These are phyloP conservation scores for Drosophila subpulchrella DNA, from an alignment of 1,140 invertebrate species.

Conservation along the genomic window DNA sequence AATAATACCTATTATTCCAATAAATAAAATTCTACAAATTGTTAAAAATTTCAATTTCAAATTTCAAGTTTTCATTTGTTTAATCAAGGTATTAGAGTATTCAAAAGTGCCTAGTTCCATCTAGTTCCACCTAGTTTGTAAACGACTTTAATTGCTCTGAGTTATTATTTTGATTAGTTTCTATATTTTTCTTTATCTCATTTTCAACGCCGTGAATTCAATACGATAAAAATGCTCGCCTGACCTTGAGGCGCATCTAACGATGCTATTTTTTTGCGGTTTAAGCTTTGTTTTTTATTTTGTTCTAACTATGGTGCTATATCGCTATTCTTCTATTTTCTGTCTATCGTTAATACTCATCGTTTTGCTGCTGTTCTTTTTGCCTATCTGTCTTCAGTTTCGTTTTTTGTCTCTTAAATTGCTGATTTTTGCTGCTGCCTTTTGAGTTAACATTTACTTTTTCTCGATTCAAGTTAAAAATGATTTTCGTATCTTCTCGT, in stretches of 20 bases:
- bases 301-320: constrained; percentile 24
- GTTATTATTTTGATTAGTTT: constrained; percentile 46
- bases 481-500: constrained; percentile 28
- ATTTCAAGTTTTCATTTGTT: not conserved
- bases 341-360: constrained; percentile 31
- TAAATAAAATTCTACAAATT: too few species aligned
- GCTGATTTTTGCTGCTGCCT: constrained; percentile 13
- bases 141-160: constrained; percentile 33
- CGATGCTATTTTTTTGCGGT: constrained; percentile 37
- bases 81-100: not conserved
- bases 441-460: constrained; percentile 23
- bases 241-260: constrained; percentile 50
- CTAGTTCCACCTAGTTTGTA: not conserved
- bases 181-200: constrained; percentile 40
- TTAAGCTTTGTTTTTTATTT: constrained; percentile 29
- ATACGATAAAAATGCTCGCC: constrained; percentile 38
- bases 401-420: constrained; percentile 27
- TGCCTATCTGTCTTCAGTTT: constrained; percentile 12
- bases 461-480: constrained; percentile 9
- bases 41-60: too few species aligned
- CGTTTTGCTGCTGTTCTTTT: constrained; percentile 1
- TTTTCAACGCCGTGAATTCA: constrained; percentile 48
- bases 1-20: too few species aligned
- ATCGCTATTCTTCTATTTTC: constrained; percentile 26
- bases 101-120: not conserved